These are phyloP conservation scores for Eupithecia tripunctaria DNA, from an alignment of 2,888 invertebrate genomes.

Conservation along the genomic window DNA sequence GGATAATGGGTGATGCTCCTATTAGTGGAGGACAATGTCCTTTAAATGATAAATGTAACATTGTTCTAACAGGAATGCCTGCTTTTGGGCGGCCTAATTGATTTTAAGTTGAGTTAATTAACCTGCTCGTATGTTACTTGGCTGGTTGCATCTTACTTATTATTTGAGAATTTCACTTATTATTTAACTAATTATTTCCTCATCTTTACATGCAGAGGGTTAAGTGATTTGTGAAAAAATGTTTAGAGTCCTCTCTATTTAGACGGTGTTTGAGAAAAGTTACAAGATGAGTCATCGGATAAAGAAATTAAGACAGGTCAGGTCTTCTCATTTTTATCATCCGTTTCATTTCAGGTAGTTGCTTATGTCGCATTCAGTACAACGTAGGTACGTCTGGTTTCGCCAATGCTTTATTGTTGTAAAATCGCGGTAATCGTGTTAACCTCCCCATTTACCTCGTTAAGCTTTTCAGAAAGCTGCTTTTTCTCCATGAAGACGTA, in stretches of 20 bases:
- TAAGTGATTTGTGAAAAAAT: neutral
- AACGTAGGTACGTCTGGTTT: neutral
- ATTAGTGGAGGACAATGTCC: constrained; percentile 46
- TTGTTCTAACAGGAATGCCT: constrained; percentile 30
- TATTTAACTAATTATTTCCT: neutral
- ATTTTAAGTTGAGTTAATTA: constrained; percentile 20
- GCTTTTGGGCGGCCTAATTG: constrained; percentile 24
- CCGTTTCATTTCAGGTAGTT: too few species aligned
- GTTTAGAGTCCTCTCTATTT: neutral
- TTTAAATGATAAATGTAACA: constrained; percentile 43
- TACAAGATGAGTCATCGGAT: neutral
- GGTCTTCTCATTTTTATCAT: too few species aligned
- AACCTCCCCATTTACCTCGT: constrained; percentile 25
- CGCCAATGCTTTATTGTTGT: constrained; percentile 10
- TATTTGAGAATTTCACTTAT: too few species aligned
- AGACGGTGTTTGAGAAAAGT: neutral
- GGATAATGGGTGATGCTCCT: constrained; percentile 46
- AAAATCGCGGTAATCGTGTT: constrained; percentile 22
- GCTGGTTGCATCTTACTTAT: neutral
- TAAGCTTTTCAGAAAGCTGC: constrained; percentile 35
- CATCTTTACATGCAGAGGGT: neutral
- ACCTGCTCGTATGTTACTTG: neutral
- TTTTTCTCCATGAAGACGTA: constrained; percentile 41
- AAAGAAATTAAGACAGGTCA: neutral
- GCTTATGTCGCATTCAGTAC: neutral